Evolutionary conservation across 2,797 vertebrate species (phyloP), one percentile per base, ranked within the genome.

Genomic region (Eleutherodactylus coqui): DNA sequence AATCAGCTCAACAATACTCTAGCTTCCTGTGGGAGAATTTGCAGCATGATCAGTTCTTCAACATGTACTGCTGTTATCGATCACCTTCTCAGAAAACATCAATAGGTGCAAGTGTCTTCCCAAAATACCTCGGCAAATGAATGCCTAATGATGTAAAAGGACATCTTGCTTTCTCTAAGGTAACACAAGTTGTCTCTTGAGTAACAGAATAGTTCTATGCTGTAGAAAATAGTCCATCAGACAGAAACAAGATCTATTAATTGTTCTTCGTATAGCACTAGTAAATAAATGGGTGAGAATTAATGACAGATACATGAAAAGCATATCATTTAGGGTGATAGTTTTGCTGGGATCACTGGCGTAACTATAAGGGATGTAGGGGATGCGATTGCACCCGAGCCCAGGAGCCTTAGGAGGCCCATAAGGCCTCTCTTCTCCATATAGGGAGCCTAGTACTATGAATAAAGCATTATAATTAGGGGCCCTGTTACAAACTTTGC

Each of bases 101-200:
- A 87, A 87, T 84, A 87, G 86, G 81, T 87, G 67, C 73, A 79
- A 79, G 83, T 78, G 75, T 72, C 80, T 84, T 79, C 76, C 82
- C 64, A 84, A 87, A 84, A 87, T 87, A 87, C 67, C 64, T 84
- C 51, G 62, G 67, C 79, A 38, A 77, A 87, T 87, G 53, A 70
- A 84, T 84, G 67, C 79, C 67, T 83, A 83, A 87, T 87, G 76
- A 87, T 79, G 43, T 79, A 84, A 76, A 79, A 79, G 86, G 82
- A 83, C 86, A 84, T 58, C 19, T 58, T 75, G 75, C 67, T 75
- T 45, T 27, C 67, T 77, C 36, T n/a, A 75, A 62, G 64, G n/a
- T 43, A 43, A 73, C 58, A 75, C 53, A 84, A 79, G 86, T 75
- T 79, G 70, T 84, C 51, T 70, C 49, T 55, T 21, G 13, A 72